Base-by-base conservation (phyloP, 2,888 invertebrate genomes). In the Sesamia inferens region DNA sequence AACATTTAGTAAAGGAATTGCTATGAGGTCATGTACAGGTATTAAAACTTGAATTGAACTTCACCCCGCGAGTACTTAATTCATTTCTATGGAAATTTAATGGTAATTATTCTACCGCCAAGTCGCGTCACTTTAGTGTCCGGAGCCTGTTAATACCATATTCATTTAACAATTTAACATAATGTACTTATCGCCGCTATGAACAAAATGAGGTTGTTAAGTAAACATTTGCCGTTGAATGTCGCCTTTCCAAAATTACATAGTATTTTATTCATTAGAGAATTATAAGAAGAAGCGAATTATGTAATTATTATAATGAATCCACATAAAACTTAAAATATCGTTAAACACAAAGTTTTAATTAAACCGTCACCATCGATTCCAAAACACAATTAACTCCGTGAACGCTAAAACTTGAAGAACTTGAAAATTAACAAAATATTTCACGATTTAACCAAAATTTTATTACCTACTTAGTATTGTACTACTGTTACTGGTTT, bases 291-390 rank as follows among this genome's bases (percentile, higher is more conserved):
- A 10, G 11, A 58, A 63, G 57, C 24, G 24, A 44, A 58, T 64
- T 54, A 31, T 14, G 31, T 31, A 31, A 31, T 31, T 31, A 31
- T 31, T 31, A 51, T 31, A 68, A 72, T 39, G 11, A 61, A 61
- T 19, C 59, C 58, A 75, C 48, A 7, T 47, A 39, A 71, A 82
- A 71, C 42, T 79, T 73, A 66, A 51, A 11, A 58, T 65, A 58
- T 4, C 7, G 5, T 22, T 44, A 44, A 64, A 61, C 19, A 24
- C n/a, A 47, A 85, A 79, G 57, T 74, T 79, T 76, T 85, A 64
- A 84, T 81, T 62, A 72, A 31, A 31, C 31, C 31, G 31, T 31
- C 31, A 71, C 48, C 24, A 22, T 70, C 13, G 31, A 63, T 63
- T 75, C 71, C 48, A 22, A 31, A 70, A 72, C 71, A 39, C 39